Evolutionary conservation across 2,113 vertebrate species (phyloP).

Genomic region (Rhea pennata): DNA sequence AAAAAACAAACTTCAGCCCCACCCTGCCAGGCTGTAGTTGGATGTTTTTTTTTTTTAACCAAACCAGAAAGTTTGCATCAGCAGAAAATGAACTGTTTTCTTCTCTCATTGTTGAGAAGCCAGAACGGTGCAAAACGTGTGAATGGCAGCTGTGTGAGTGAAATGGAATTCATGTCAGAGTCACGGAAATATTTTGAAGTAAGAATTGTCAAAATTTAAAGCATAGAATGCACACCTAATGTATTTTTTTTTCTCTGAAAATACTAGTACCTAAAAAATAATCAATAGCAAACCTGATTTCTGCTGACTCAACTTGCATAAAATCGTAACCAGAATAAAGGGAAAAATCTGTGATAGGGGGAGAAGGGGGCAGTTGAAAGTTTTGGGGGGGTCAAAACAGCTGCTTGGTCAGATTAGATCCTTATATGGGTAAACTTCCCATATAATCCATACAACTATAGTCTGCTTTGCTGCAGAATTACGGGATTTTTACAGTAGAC

Average conservation of each 20-base stretch:
- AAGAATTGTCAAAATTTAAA: neutral
- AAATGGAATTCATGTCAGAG: neutral
- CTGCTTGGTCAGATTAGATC: neutral
- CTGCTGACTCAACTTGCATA: neutral
- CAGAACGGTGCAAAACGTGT: neutral
- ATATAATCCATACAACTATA: neutral
- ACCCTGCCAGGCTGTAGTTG: neutral
- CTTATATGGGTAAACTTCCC: neutral
- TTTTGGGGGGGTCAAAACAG: neutral
- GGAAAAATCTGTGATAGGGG: no score
- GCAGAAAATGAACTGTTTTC: neutral
- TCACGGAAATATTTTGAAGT: neutral
- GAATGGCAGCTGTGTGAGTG: neutral
- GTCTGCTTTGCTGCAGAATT: neutral
- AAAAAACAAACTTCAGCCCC: constrained; percentile 45
- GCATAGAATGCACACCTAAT: neutral
- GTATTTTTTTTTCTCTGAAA: neutral
- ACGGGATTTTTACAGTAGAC: neutral
- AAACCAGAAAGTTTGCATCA: constrained; percentile 3
- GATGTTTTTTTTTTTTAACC: neutral
- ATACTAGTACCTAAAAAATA: neutral
- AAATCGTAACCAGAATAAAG: neutral
- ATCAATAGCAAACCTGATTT: neutral
- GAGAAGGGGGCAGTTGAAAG: neutral
- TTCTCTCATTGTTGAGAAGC: neutral